phyloP scores from a whole-genome alignment of 1,140 invertebrate species.

The Amyelois transitella region DNA sequence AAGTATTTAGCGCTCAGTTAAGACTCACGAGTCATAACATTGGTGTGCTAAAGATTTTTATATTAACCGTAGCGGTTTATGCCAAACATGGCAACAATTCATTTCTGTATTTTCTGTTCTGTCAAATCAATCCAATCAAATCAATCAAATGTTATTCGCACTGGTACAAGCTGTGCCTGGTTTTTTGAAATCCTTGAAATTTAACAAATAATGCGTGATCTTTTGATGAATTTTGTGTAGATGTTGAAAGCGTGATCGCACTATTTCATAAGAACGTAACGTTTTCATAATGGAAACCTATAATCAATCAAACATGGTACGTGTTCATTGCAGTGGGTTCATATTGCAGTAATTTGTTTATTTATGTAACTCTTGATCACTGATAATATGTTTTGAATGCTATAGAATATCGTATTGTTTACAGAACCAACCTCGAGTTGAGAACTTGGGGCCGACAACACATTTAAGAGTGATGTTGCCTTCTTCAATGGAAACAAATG shows the following conservation, averaged over 20 bases:
- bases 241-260: constrained; percentile 2
- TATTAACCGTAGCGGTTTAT: too few relatives aligned
- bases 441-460: constrained; percentile 41
- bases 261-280: background rate
- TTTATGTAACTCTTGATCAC: constrained; percentile 43
- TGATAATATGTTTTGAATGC: background rate
- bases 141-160: too few relatives aligned
- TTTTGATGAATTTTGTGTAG: constrained; percentile 17
- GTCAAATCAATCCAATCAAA: too few relatives aligned
- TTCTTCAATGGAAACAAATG: constrained; percentile 39
- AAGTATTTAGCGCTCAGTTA: too few relatives aligned
- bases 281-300: background rate
- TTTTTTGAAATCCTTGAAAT: too few relatives aligned
- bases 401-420: constrained; percentile 20
- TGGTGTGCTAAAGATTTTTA: too few relatives aligned
- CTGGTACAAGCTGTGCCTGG: too few relatives aligned
- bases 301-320: constrained; percentile 44
- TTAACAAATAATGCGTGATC: too few relatives aligned
- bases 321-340: too few relatives aligned
- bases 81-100: too few relatives aligned
- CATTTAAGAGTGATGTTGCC: constrained; percentile 59
- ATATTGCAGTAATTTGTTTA: constrained; percentile 44
- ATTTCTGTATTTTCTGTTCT: too few relatives aligned
- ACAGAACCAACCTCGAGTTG: constrained; percentile 49
- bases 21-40: too few relatives aligned